Evolutionary conservation across 92 coral and sea anemone species (phyloP), one percentile per base, ranked within the genome.

Genomic region (Bergia puertoricense): DNA sequence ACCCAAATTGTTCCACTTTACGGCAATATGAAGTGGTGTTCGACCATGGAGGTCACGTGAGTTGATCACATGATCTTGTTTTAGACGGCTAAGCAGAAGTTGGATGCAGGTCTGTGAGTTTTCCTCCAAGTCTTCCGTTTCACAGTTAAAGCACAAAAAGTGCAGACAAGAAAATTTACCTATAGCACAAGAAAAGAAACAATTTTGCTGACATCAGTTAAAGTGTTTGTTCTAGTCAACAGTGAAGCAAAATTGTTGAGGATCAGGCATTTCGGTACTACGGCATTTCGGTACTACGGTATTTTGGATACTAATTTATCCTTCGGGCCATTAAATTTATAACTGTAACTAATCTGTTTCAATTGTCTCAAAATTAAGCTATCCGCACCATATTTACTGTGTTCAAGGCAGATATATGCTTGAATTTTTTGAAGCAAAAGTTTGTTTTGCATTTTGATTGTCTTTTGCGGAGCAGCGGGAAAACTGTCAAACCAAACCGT

Each of bases 21-120:
- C 93, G 39, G 98, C 98, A 66, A 92, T 85, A 65, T 93, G 98
- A n/a, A 95, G 93, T 13, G 98, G 96, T 22, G 96, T 88, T 37
- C 98, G 95, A 15, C 96, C 96, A 48, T 93, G 90, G 30, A 88
- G 89, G 77, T 95, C 96, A 85, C 91, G 86, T 78, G 92, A 83
- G 74, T 93, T 93, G 80, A 93, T 48, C 78, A 92, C 44, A 71
- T 86, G 77, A 72, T 44, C 85, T 14, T 68, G 83, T 83, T 88
- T 80, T 14, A 92, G 89, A 75, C 74, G 73, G 56, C 62, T 77
- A 18, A 92, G 77, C 10, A 92, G 75, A 41, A 73, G 30, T 36
- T 88, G 69, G 66, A 88, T 77, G 48, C 72, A 84, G 44, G 87
- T 48, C 79, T 84, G 36, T 9, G 87, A 71, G 7, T 68, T 56